phyloP scores from a whole-genome alignment of 2,888 invertebrate genomes.

The Papilio elwesi region DNA sequence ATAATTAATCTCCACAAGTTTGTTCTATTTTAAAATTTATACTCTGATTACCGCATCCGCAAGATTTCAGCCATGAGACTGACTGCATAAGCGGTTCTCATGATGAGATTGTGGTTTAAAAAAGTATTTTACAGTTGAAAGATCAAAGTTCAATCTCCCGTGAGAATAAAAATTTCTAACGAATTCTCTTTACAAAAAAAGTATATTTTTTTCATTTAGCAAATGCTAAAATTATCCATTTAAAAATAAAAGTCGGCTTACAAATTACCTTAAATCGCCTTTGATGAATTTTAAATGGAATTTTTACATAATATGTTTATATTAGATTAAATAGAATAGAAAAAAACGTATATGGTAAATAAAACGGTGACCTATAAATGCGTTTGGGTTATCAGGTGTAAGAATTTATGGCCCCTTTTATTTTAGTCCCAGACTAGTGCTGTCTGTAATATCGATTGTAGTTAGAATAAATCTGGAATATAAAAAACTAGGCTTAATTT shows the following conservation, averaged over 20 bases:
- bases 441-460: not conserved
- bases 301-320: conserved; percentile 11
- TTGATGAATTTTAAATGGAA: conserved; percentile 18
- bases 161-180: conserved; percentile 23
- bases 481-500: not conserved
- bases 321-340: conserved; percentile 12
- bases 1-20: conserved; percentile 39
- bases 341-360: conserved; percentile 10
- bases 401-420: conserved; percentile 2
- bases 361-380: not conserved
- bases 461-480: not conserved
- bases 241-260: conserved; percentile 14
- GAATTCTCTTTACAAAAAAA: not conserved
- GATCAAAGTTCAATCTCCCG: conserved; percentile 27
- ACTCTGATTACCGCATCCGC: conserved; percentile 43
- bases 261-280: conserved; percentile 13
- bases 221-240: conserved; percentile 14
- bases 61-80: conserved; percentile 28
- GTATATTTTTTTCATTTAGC: conserved; percentile 9
- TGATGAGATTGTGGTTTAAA: conserved; percentile 23
- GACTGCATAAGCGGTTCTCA: conserved; percentile 28
- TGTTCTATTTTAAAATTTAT: conserved; percentile 44
- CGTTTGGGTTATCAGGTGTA: conserved; percentile 1
- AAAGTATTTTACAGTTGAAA: conserved; percentile 11
- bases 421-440: conserved; percentile 1